phyloP scores from a whole-genome alignment of 2,797 vertebrate species.

The Melanotaenia parkinsoni region DNA sequence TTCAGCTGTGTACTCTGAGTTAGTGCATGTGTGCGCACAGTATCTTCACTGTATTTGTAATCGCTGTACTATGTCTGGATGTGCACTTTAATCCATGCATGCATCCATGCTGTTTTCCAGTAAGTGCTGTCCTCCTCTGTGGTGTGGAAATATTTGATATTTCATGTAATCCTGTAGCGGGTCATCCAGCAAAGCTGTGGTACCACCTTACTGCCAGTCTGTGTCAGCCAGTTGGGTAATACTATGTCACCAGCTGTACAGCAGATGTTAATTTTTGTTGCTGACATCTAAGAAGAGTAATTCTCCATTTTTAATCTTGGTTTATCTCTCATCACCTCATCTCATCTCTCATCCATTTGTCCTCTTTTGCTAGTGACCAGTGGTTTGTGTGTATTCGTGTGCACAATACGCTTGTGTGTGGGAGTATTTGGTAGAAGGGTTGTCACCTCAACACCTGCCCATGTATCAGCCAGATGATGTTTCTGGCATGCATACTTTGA shows the following conservation, averaged over 20 bases:
- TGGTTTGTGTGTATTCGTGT: slow-evolving; percentile 30
- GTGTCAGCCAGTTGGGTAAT: slow-evolving; percentile 75
- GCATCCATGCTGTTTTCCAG: slow-evolving; percentile 49
- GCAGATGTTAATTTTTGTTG: slow-evolving; percentile 85
- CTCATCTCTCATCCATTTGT: slow-evolving; percentile 30
- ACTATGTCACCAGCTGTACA: slow-evolving; percentile 82
- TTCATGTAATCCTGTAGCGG: slow-evolving; percentile 82
- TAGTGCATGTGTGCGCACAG: background rate
- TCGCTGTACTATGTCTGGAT: slow-evolving; percentile 31
- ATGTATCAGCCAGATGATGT: slow-evolving; percentile 78
- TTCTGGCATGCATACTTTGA: slow-evolving; percentile 73
- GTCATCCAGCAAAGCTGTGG: slow-evolving; percentile 77
- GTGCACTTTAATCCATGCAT: slow-evolving; percentile 55
- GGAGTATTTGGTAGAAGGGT: slow-evolving; percentile 50
- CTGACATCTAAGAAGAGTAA: slow-evolving; percentile 72
- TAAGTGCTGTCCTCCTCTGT: slow-evolving; percentile 61
- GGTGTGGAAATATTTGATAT: slow-evolving; percentile 80
- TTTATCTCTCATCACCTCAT: slow-evolving; percentile 36
- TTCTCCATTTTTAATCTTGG: slow-evolving; percentile 58
- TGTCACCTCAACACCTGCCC: slow-evolving; percentile 77
- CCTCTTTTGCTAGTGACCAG: slow-evolving; percentile 24
- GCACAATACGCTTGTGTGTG: slow-evolving; percentile 2
- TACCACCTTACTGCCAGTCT: slow-evolving; percentile 63
- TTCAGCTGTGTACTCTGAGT: background rate
- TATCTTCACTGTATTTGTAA: slow-evolving; percentile 13